A percentile compares a stretch with the other conserved stretches of the same genome.
Conservation (phyloP, 2,113 vertebrate species). For the Oxygymnocypris stewartii region DNA sequence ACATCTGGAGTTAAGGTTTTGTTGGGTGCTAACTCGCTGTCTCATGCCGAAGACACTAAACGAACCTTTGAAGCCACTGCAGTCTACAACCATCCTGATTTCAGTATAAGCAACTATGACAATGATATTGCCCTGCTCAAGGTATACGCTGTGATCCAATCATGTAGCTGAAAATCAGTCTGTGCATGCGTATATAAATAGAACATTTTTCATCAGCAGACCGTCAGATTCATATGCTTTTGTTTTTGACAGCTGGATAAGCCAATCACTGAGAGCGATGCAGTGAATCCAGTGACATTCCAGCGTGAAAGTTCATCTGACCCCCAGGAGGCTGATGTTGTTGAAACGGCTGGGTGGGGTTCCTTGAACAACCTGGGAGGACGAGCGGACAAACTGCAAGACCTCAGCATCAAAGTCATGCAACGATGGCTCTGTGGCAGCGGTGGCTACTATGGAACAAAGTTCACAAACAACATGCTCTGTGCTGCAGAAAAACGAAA, state of each 20-base stretch:
- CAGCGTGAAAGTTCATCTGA: slow-evolving; percentile 58
- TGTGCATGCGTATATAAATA: neutral
- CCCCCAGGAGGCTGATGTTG: slow-evolving; percentile 40
- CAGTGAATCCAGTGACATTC: slow-evolving; percentile 60
- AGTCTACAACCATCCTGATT: slow-evolving; percentile 69
- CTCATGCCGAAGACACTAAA: slow-evolving; percentile 65
- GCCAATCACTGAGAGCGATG: slow-evolving; percentile 54
- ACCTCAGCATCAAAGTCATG: slow-evolving; percentile 65
- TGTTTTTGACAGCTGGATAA: slow-evolving; percentile 66
- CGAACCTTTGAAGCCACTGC: slow-evolving; percentile 69
- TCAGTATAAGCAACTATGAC: slow-evolving; percentile 60
- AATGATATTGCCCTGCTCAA: slow-evolving; percentile 79
- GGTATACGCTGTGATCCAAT: slow-evolving; percentile 53
- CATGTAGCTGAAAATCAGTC: neutral
- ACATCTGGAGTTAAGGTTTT: slow-evolving; percentile 64
- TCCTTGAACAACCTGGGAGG: slow-evolving; percentile 65
- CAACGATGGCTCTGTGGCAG: slow-evolving; percentile 48
- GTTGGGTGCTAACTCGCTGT: slow-evolving; percentile 74
- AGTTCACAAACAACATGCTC: slow-evolving; percentile 76
- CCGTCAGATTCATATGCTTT: neutral
- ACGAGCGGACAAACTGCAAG: slow-evolving; percentile 70
- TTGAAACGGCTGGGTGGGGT: slow-evolving; percentile 75
- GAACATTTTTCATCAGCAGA: neutral
- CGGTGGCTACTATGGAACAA: slow-evolving; percentile 67
- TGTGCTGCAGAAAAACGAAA: slow-evolving; percentile 62